phyloP scores from a whole-genome alignment of 1,140 invertebrate species.

The Tetraneura akinire region DNA sequence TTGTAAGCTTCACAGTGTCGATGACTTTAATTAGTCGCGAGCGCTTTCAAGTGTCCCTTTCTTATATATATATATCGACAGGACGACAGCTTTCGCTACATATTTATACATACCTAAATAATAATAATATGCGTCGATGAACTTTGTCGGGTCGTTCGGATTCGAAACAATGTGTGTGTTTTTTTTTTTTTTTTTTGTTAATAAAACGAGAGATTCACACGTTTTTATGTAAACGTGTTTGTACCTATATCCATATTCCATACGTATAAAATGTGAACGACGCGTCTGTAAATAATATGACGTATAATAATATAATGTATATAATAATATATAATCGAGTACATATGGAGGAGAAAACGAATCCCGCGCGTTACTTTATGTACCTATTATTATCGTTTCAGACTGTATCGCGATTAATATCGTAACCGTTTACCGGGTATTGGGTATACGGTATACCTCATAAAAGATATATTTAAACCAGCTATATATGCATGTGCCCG shows the following conservation, averaged over 20 bases:
- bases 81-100: background rate
- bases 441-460: background rate
- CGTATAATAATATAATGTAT: too few species aligned
- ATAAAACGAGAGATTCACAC: background rate
- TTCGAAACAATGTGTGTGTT: background rate
- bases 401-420: too few species aligned
- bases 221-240: background rate
- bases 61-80: too few species aligned
- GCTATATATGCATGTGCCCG: too few species aligned
- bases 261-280: too few species aligned
- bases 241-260: too few species aligned
- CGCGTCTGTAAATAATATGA: too few species aligned
- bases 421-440: background rate
- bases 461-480: background rate
- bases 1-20: constrained; percentile 22
- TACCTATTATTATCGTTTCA: too few species aligned
- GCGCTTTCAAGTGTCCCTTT: constrained; percentile 30
- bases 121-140: background rate
- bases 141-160: constrained; percentile 1
- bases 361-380: too few species aligned
- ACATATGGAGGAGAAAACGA: too few species aligned
- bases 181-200: background rate
- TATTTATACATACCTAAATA: background rate
- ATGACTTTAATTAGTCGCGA: constrained; percentile 44
- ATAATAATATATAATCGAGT: too few species aligned